A percentile compares a stretch with the other conserved stretches of the same genome.
Conservation (phyloP, 2,888 invertebrate species). For the Seira ritae region DNA sequence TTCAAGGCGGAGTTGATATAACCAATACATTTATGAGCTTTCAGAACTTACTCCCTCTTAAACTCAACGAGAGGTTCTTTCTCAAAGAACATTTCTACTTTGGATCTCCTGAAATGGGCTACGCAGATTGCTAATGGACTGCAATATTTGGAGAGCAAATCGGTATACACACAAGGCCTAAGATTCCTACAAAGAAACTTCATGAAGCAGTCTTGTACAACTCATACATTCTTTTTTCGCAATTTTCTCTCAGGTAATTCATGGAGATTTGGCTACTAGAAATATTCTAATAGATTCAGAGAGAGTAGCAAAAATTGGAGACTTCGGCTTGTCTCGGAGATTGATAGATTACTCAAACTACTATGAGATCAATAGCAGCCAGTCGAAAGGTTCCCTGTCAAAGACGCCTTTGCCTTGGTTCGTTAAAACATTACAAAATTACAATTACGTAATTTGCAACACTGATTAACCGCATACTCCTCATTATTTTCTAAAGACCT, state of each 20-base stretch:
- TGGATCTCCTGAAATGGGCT: constrained; percentile 65
- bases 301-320: constrained; percentile 63
- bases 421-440: background rate
- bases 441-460: no score
- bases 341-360: constrained; percentile 61
- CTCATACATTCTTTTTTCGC: no score
- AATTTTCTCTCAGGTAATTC: constrained; percentile 52
- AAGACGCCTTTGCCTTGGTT: constrained; percentile 41
- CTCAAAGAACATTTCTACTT: constrained; percentile 53
- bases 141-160: constrained; percentile 62
- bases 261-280: constrained; percentile 65
- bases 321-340: constrained; percentile 65
- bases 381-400: background rate
- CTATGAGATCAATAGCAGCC: constrained; percentile 45
- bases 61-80: no score
- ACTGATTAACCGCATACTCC: no score
- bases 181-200: background rate
- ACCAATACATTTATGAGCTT: no score
- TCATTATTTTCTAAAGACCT: no score
- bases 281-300: constrained; percentile 59
- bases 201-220: background rate
- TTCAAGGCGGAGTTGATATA: no score
- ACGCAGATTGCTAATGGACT: constrained; percentile 66
- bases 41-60: no score
- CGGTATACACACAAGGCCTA: no score